phyloP scores from a whole-genome alignment of 2,113 vertebrate species.

The Pungitius pungitius region DNA sequence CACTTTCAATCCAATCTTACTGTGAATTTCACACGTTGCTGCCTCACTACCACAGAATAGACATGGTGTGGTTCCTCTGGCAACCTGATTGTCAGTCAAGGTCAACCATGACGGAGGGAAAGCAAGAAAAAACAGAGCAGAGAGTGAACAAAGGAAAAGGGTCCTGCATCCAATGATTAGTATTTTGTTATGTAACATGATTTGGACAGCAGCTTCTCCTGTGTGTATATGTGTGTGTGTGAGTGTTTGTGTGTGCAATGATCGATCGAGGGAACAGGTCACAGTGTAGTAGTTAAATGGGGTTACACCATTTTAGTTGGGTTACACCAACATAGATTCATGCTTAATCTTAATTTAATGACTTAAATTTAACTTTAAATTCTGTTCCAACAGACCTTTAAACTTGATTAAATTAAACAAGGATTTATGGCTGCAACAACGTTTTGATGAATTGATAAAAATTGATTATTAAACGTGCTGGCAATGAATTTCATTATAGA shows the following conservation, averaged over 20 bases:
- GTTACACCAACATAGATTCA: background rate
- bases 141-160: constrained; percentile 46
- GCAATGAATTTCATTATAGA: too few species aligned
- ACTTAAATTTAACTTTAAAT: background rate
- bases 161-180: constrained; percentile 30
- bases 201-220: constrained; percentile 23
- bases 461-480: too few species aligned
- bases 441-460: too few species aligned
- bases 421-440: too few species aligned
- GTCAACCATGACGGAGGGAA: constrained; percentile 45
- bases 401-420: background rate
- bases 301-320: background rate
- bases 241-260: background rate
- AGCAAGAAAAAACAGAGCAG: background rate
- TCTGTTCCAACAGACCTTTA: background rate
- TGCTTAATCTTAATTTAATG: background rate
- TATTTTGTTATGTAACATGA: constrained; percentile 21
- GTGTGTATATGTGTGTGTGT: background rate
- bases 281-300: too few species aligned
- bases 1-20: constrained; percentile 46
- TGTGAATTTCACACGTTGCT: constrained; percentile 69
- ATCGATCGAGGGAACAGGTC: constrained; percentile 6
- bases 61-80: constrained; percentile 56
- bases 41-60: constrained; percentile 31
- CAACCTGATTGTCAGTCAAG: constrained; percentile 68